Percentiles rank a stretch among this genome's conserved stretches.
phyloP scores from a whole-genome alignment of 2,113 vertebrate genomes.

The Laterallus jamaicensis region DNA sequence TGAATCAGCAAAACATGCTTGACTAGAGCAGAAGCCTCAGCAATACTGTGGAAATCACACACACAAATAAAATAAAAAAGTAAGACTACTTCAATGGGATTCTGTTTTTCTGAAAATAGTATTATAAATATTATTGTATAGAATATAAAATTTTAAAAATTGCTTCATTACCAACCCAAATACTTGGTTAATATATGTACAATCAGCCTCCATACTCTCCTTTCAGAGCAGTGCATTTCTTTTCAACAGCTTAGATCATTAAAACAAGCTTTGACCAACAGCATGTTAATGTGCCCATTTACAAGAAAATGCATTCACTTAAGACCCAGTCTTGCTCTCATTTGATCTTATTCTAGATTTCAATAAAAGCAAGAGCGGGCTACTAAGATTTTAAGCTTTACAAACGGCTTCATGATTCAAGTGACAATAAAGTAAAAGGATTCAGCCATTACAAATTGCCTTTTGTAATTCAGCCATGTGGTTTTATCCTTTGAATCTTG shows the following conservation, averaged over 20 bases:
- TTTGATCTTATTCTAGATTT: constrained; percentile 45
- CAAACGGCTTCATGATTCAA: constrained; percentile 73
- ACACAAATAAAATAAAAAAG: constrained; percentile 45
- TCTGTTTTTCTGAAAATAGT: not conserved
- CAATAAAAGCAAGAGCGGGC: constrained; percentile 71
- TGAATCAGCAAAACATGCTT: constrained; percentile 80
- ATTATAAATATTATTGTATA: not conserved
- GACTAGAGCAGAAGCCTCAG: constrained; percentile 78
- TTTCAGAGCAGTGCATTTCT: constrained; percentile 52
- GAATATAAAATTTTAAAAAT: not conserved
- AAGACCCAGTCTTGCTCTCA: constrained; percentile 70
- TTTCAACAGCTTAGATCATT: constrained; percentile 62
- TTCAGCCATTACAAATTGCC: constrained; percentile 84
- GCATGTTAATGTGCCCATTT: constrained; percentile 78
- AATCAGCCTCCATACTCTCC: constrained; percentile 1
- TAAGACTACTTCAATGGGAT: not conserved
- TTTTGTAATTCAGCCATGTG: constrained; percentile 64
- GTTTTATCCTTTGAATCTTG: constrained; percentile 39
- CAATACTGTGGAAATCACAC: constrained; percentile 74
- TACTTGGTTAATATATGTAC: not conserved
- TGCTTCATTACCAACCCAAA: not conserved
- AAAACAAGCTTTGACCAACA: constrained; percentile 70
- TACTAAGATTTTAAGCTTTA: constrained; percentile 70
- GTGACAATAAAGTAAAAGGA: constrained; percentile 74
- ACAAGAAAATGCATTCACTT: constrained; percentile 76